Percentiles rank a stretch among this genome's conserved stretches.
These are phyloP conservation scores for Caenorhabditis inopinata DNA, from an alignment of 1,140 invertebrate species.

Conservation along the genomic window DNA sequence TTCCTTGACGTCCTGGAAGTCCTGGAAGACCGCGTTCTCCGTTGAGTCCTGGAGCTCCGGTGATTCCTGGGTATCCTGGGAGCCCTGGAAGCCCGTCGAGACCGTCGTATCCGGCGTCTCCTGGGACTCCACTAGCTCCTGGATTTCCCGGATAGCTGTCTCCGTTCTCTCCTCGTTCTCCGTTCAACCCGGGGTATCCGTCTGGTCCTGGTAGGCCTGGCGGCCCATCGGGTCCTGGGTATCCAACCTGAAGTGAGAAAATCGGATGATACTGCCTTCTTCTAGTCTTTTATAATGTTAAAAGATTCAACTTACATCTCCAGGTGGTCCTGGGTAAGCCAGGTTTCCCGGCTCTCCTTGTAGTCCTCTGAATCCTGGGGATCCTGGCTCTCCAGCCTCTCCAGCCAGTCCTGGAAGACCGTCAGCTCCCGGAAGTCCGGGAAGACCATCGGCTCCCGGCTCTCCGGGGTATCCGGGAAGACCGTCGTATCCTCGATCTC, in stretches of 20 bases:
- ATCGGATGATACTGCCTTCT: too few relatives aligned
- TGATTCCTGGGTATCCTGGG: constrained; percentile 45
- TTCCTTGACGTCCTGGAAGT: constrained; percentile 44
- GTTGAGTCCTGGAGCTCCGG: constrained; percentile 52
- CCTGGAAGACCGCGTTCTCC: constrained; percentile 46
- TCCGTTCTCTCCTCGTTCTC: constrained; percentile 45
- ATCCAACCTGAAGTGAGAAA: constrained; percentile 8
- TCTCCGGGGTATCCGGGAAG: constrained; percentile 40
- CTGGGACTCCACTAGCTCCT: constrained; percentile 44
- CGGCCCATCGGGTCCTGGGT: constrained; percentile 45
- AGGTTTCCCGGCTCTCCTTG: constrained; percentile 46
- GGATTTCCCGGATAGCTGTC: constrained; percentile 41
- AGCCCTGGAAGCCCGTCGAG: constrained; percentile 52
- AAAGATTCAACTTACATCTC: constrained; percentile 31
- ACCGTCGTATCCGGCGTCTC: constrained; percentile 46
- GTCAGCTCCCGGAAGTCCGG: constrained; percentile 41
- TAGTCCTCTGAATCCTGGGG: constrained; percentile 33
- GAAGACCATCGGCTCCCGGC: constrained; percentile 37
- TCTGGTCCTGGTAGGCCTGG: constrained; percentile 43
- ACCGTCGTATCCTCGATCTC: constrained; percentile 33
- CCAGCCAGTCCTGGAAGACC: constrained; percentile 45
- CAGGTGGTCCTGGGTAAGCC: constrained; percentile 46
- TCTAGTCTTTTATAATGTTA: not conserved
- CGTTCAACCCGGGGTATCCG: constrained; percentile 41
- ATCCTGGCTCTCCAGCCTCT: constrained; percentile 43